phyloP scores from a whole-genome alignment of 2,888 invertebrate species.

The Euproctis similis region DNA sequence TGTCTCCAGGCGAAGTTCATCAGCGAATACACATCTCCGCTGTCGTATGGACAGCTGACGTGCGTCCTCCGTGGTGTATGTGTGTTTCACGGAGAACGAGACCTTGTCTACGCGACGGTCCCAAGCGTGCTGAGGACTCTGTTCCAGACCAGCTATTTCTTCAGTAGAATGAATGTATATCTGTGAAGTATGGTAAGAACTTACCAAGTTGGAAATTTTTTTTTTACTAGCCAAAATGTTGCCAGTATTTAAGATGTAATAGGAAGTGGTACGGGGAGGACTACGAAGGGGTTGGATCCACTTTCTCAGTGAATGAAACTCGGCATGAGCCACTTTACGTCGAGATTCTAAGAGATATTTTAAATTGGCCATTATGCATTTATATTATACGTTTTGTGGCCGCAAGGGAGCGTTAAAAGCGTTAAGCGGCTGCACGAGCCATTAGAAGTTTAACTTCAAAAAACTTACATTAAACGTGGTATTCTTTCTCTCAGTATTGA shows the following conservation, averaged over 20 bases:
- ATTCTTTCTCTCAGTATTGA: slow-evolving; percentile 65
- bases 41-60: slow-evolving; percentile 80
- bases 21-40: slow-evolving; percentile 82
- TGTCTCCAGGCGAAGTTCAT: slow-evolving; percentile 79
- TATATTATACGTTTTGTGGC: too few relatives aligned
- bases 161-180: slow-evolving; percentile 81
- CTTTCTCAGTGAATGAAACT: too few relatives aligned
- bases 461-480: slow-evolving; percentile 58
- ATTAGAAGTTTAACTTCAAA: too few relatives aligned
- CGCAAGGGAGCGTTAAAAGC: too few relatives aligned
- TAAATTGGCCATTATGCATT: background rate
- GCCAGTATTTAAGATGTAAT: too few relatives aligned
- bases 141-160: slow-evolving; percentile 81
- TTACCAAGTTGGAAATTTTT: too few relatives aligned
- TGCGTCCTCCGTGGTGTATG: slow-evolving; percentile 85
- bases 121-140: slow-evolving; percentile 83
- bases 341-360: background rate
- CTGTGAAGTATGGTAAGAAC: slow-evolving; percentile 22
- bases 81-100: slow-evolving; percentile 83
- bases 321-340: too few relatives aligned
- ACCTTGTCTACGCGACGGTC: slow-evolving; percentile 76
- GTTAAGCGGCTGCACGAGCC: too few relatives aligned
- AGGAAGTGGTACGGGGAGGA: too few relatives aligned
- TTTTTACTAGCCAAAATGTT: too few relatives aligned
- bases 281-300: too few relatives aligned